Base-by-base conservation (phyloP, 2,888 invertebrate species). In the Lasioglossum figueresi region DNA sequence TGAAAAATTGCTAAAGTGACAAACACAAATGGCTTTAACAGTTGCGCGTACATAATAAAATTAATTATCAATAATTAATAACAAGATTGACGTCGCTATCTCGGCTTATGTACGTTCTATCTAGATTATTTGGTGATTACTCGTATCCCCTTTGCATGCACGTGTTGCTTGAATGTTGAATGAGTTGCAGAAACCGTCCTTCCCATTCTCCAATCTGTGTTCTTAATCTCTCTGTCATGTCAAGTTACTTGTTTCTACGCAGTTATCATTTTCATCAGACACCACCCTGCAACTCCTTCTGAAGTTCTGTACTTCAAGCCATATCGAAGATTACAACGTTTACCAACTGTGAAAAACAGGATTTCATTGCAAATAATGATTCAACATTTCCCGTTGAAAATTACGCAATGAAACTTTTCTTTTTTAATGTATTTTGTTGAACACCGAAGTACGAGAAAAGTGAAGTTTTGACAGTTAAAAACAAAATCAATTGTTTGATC, bases 161-260 rank as follows among this genome's bases (percentile, higher is more conserved):
- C 56, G 56, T 12, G 56, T 56, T 12, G 56, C n/a, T 56, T 56
- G 56, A 56, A 56, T 4, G 27, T 56, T 12, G n/a, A n/a, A n/a
- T 56, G 56, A 56, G 56, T 56, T 56, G 56, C 56, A 56, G 56
- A 56, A 56, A 56, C 56, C 12, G 56, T 56, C 56, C 56, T 1
- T 56, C 6, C 56, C n/a, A 56, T 56, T 56, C n/a, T 56, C 27
- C 56, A 56, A 56, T 27, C 56, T 56, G 56, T 56, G n/a, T 56
- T 56, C 56, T n/a, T 56, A 56, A 27, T 56, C 56, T 56, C 56
- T 56, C 56, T 56, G 56, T 56, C 56, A 56, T 27, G 56, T n/a
- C 56, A 56, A 56, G 56, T n/a, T 56, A 27, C 56, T 56, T 56
- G 56, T 56, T 56, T 56, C n/a, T 56, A n/a, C 12, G 12, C 12